A percentile compares a stretch with the other conserved stretches of the same genome.
These are phyloP conservation scores for Cephus pulcher DNA, from an alignment of 2,888 invertebrate genomes.

Conservation along the genomic window DNA sequence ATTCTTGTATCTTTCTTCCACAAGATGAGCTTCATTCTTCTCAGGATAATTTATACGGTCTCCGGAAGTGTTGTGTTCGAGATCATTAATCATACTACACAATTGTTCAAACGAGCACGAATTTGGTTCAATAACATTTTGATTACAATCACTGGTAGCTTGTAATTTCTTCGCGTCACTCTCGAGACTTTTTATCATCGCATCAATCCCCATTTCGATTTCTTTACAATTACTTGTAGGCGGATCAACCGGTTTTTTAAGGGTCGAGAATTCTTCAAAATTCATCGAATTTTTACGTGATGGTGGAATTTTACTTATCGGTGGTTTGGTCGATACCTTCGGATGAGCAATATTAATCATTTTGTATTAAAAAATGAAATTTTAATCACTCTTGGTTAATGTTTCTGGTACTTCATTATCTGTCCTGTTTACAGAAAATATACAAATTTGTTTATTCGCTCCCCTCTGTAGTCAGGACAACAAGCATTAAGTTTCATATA, in stretches of 20 bases:
- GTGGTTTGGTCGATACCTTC: conserved; percentile 40
- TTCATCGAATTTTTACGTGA: conserved; percentile 14
- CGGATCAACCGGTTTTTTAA: conserved; percentile 2
- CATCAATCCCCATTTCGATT: conserved; percentile 5
- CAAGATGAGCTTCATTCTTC: neutral
- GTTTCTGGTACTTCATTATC: neutral
- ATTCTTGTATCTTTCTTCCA: conserved; percentile 25
- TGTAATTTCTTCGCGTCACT: conserved; percentile 9
- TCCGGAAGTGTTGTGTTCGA: conserved; percentile 39
- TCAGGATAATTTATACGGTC: neutral
- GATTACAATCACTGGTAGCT: conserved; percentile 46
- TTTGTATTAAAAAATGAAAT: neutral
- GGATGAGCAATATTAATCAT: conserved; percentile 47
- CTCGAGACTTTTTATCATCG: conserved; percentile 13
- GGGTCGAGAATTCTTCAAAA: conserved; percentile 12
- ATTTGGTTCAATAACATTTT: conserved; percentile 50
- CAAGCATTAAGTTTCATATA: neutral
- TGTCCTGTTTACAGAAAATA: neutral
- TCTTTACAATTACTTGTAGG: neutral
- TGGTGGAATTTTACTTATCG: conserved; percentile 27
- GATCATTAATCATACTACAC: conserved; percentile 52
- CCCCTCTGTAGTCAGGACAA: neutral
- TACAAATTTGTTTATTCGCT: neutral
- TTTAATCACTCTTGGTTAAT: neutral
- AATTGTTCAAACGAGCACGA: conserved; percentile 50